Evolutionary conservation across 2,113 vertebrate species (phyloP).

Genomic region (Cheilinus undulatus): DNA sequence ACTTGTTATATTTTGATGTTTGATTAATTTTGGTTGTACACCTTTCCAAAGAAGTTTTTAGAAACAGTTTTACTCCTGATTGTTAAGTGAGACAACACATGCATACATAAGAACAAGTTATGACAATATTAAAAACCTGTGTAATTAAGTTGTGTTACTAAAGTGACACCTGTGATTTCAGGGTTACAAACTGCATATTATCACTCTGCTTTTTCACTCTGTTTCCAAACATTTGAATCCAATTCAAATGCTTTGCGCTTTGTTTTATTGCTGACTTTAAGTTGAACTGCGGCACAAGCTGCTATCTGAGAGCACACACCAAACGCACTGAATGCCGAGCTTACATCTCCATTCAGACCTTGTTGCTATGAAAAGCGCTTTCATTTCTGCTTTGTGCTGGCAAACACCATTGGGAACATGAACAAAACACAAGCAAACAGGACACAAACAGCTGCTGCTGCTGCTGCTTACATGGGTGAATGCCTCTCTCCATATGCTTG

Average conservation of each 20-base stretch:
- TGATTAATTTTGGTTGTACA: too few species aligned
- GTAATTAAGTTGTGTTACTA: too few species aligned
- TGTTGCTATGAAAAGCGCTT: constrained; percentile 80
- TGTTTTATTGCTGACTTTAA: constrained; percentile 33
- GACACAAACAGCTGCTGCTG: constrained; percentile 80
- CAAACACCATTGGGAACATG: constrained; percentile 74
- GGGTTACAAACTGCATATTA: not conserved
- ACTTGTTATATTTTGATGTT: too few species aligned
- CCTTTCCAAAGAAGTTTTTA: too few species aligned
- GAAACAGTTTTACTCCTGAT: not conserved
- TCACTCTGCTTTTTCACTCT: not conserved
- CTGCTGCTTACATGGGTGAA: constrained; percentile 70
- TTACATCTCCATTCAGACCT: constrained; percentile 76
- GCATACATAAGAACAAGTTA: not conserved
- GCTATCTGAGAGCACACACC: constrained; percentile 34
- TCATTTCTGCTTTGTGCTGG: constrained; percentile 82
- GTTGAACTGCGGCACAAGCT: constrained; percentile 46
- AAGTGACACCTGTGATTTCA: too few species aligned
- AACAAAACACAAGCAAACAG: constrained; percentile 79
- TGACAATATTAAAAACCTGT: not conserved
- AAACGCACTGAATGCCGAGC: constrained; percentile 60
- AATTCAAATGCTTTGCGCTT: constrained; percentile 12
- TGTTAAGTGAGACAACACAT: not conserved
- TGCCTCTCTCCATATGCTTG: constrained; percentile 64
- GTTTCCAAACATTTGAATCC: constrained; percentile 7